Conservation (phyloP, 2,113 vertebrate genomes). For the Prochilodus magdalenae region DNA sequence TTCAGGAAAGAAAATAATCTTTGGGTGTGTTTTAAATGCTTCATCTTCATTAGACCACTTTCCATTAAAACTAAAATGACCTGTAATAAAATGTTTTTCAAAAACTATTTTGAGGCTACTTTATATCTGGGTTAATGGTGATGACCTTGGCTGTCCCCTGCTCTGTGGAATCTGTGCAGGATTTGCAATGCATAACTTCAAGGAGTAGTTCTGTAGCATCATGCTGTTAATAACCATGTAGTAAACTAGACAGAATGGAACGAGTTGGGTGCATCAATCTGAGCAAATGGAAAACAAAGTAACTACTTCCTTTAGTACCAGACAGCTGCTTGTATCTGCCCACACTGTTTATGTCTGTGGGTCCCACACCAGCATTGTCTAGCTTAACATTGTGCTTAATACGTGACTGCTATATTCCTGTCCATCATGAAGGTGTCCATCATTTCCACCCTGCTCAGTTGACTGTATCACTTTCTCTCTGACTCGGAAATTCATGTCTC, state of each 20-base stretch:
- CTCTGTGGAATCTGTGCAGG: too few species aligned
- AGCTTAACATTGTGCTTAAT: neutral
- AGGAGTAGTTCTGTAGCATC: too few species aligned
- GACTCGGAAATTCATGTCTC: neutral
- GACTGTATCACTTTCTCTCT: neutral
- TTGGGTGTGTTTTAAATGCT: too few species aligned
- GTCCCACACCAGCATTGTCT: neutral
- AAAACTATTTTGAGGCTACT: too few species aligned
- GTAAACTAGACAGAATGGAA: neutral
- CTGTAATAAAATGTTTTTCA: too few species aligned
- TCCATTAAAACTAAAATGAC: too few species aligned
- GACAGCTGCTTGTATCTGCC: neutral
- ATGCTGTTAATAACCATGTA: neutral
- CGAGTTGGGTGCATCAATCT: neutral
- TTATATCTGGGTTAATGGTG: too few species aligned
- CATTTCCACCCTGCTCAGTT: neutral
- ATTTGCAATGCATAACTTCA: too few species aligned
- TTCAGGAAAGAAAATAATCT: too few species aligned
- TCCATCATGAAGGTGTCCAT: neutral
- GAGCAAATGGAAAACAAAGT: neutral
- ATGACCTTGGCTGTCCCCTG: too few species aligned
- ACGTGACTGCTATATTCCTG: neutral
- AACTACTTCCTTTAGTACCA: neutral
- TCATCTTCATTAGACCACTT: too few species aligned
- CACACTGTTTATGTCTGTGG: neutral